Evolutionary conservation across 2,113 vertebrate species (phyloP).

Genomic region (Cryptotis parvus): DNA sequence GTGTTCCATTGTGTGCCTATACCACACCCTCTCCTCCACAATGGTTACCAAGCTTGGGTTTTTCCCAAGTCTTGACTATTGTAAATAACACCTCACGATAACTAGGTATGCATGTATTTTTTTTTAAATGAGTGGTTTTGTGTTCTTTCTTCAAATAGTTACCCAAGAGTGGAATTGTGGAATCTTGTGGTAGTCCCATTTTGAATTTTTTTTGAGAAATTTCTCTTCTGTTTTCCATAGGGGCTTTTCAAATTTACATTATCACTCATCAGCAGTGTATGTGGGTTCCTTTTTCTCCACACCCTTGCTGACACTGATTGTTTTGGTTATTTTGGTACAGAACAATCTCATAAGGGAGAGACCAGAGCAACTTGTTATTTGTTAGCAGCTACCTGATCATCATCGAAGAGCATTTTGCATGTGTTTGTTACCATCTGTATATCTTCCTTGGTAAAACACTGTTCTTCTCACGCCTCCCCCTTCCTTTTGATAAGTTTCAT

Average conservation of each 20-base stretch:
- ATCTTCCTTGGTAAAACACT: neutral
- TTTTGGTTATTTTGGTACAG: neutral
- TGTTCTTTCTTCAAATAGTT: neutral
- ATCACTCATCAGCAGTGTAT: neutral
- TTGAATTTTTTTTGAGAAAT: neutral
- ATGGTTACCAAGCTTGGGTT: neutral
- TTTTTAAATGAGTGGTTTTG: neutral
- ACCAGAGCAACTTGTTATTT: neutral
- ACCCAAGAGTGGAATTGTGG: neutral
- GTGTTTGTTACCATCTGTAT: neutral
- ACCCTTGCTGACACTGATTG: neutral
- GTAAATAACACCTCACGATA: neutral
- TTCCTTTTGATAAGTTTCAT: too few species aligned
- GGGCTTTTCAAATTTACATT: neutral
- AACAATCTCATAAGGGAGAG: neutral
- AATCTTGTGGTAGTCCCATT: neutral
- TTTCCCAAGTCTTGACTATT: neutral
- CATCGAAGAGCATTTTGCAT: neutral
- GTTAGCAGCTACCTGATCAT: neutral
- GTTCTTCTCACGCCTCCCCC: neutral
- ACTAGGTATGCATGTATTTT: neutral
- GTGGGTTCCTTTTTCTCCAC: neutral
- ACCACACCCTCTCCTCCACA: neutral
- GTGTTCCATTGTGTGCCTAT: neutral
- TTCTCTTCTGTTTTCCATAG: neutral